Evolutionary conservation across 2,797 vertebrate species (phyloP), one percentile per base, ranked within the genome.

Genomic region (Rhinophrynus dorsalis): DNA sequence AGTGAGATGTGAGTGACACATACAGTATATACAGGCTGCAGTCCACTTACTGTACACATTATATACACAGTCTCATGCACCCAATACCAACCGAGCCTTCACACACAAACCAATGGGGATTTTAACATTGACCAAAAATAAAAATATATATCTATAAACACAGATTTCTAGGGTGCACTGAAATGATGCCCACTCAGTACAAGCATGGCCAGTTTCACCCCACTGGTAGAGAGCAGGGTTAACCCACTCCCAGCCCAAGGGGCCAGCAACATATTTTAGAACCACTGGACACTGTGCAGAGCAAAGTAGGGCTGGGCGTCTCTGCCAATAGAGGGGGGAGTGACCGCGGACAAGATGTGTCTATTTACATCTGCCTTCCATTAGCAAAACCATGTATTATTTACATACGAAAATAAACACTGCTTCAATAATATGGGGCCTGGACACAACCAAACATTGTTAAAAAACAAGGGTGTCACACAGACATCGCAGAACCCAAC

Each of bases 11-110:
- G 58, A 38, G 68, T 56, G 68, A 72, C 51, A 55, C 37, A 24
- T 60, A 45, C 50, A 63, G 40, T 71, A 63, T 63, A 71, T 71
- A 71, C 68, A 71, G 45, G 45, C 32, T 45, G 48, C 51, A 63
- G 32, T 29, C 67, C 23, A 15, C 47, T 13, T 47, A 30, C 58
- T 62, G 58, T 56, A 63, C 59, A 71, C 40, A 29, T 21, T 63
- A 71, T 71, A 63, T 71, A 63, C 59, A 71, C 42, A 58, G 40
- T 37, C 58, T 56, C 68, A 69, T 62, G 57, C 67, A 69, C 47
- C 38, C 47, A 30, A 59, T 44, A 40, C 27, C 44, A 21, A 40
- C 27, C 44, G n/a, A 11, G 27, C 24, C 40, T 47, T 8, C 57
- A 37, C 65, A 69, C 56, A 21, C 66, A 51, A 29, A 59, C 24